Conservation (phyloP, 2,888 invertebrate species). For the Carabus problematicus region DNA sequence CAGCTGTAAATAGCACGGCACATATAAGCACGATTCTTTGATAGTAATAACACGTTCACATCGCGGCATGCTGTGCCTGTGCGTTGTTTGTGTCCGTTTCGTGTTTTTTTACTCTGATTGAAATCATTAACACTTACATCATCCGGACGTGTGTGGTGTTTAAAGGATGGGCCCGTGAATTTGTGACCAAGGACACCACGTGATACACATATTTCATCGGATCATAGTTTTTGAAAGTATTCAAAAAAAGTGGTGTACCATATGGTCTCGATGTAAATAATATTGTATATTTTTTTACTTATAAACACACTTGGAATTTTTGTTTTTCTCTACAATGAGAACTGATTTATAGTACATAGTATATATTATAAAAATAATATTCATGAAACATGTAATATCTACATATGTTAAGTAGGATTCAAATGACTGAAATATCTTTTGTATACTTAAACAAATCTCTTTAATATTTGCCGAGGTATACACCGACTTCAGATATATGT, state of each 20-base stretch:
- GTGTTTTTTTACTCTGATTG: constrained; percentile 1
- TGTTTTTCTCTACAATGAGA: too few relatives aligned
- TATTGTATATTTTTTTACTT: neutral
- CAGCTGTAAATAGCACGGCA: too few relatives aligned
- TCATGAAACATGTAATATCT: too few relatives aligned
- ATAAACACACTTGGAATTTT: too few relatives aligned
- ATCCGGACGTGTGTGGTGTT: constrained; percentile 23
- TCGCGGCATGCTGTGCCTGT: neutral
- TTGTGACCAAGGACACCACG: constrained; percentile 28
- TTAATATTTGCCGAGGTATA: too few relatives aligned
- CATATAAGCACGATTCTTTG: too few relatives aligned
- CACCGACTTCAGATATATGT: too few relatives aligned
- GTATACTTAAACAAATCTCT: too few relatives aligned
- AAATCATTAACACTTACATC: constrained; percentile 37
- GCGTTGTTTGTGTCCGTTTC: neutral
- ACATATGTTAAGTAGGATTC: too few relatives aligned
- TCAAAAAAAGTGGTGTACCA: constrained; percentile 15
- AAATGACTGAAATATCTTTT: too few relatives aligned
- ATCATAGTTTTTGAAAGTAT: neutral
- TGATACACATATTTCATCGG: constrained; percentile 25
- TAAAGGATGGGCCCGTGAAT: constrained; percentile 37
- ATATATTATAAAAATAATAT: too few relatives aligned
- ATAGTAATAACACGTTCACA: neutral
- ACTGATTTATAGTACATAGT: too few relatives aligned
- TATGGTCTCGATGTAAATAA: constrained; percentile 20